phyloP scores from a whole-genome alignment of 2,797 vertebrate species.

The Amniataba percoides region DNA sequence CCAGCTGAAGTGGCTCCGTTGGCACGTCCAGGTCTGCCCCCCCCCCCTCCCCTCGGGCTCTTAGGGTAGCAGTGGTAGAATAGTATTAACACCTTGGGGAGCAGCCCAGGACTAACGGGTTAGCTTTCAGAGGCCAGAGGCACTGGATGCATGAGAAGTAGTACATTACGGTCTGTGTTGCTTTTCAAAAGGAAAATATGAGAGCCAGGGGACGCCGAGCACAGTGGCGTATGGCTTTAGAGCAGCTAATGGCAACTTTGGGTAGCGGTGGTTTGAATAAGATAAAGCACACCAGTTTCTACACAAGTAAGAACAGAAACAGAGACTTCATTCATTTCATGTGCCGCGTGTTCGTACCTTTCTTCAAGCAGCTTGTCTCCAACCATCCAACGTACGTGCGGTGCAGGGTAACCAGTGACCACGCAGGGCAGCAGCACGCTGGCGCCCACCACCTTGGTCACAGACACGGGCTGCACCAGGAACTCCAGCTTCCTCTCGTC shows the following conservation, averaged over 20 bases:
- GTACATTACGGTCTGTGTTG: slow-evolving; percentile 23
- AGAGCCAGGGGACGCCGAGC: slow-evolving; percentile 1
- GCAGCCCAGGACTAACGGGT: slow-evolving; percentile 66
- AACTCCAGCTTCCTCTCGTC: slow-evolving; percentile 86
- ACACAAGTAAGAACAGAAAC: neutral
- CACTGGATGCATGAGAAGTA: slow-evolving; percentile 36
- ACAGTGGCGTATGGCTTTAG: slow-evolving; percentile 3
- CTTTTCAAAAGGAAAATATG: slow-evolving; percentile 27
- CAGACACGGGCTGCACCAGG: slow-evolving; percentile 84
- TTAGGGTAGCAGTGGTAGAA: slow-evolving; percentile 54
- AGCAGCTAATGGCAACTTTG: slow-evolving; percentile 1
- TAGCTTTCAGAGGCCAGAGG: slow-evolving; percentile 58
- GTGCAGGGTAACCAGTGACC: slow-evolving; percentile 83
- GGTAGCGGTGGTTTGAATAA: neutral
- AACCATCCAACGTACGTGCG: slow-evolving; percentile 87
- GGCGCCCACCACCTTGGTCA: slow-evolving; percentile 84
- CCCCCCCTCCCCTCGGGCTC: slow-evolving; percentile 15
- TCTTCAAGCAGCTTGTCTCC: slow-evolving; percentile 85
- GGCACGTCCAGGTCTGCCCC: slow-evolving; percentile 42
- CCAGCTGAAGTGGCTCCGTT: slow-evolving; percentile 62
- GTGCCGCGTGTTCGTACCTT: slow-evolving; percentile 72
- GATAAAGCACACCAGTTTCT: neutral
- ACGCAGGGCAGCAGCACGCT: slow-evolving; percentile 89
- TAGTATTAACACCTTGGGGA: slow-evolving; percentile 71
- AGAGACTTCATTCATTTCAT: neutral